phyloP scores from a whole-genome alignment of 2,888 invertebrate genomes.

The Koerneria pararmatus region DNA sequence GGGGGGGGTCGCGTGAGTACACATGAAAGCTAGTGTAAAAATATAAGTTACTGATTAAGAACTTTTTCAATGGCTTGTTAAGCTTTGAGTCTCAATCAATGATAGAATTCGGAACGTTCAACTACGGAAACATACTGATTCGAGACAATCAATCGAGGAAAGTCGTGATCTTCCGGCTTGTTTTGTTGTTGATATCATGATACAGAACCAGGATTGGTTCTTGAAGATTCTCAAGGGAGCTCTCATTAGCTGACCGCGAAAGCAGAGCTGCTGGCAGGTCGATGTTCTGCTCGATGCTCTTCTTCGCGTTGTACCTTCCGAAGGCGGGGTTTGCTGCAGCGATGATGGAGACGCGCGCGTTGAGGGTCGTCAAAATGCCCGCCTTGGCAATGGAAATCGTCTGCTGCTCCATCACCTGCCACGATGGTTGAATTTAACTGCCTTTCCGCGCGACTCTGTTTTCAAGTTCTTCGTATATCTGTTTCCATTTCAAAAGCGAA shows the following conservation, averaged over 20 bases:
- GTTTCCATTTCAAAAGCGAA: too few species aligned
- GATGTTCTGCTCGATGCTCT: conserved; percentile 91
- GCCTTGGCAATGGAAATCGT: conserved; percentile 99
- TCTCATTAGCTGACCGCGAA: conserved; percentile 75
- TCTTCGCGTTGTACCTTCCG: conserved; percentile 86
- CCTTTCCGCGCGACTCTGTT: too few species aligned
- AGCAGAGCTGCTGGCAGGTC: conserved; percentile 93
- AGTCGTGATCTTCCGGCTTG: too few species aligned
- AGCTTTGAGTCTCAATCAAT: neutral
- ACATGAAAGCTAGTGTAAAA: too few species aligned
- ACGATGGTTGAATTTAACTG: too few species aligned
- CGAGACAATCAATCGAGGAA: too few species aligned
- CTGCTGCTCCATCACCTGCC: conserved; percentile 76
- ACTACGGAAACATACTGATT: neutral
- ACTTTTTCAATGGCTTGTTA: too few species aligned
- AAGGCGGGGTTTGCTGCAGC: conserved; percentile 99
- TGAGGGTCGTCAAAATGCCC: conserved; percentile 94
- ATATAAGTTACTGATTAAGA: too few species aligned
- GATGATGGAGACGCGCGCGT: conserved; percentile 92
- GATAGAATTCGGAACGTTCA: neutral
- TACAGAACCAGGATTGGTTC: too few species aligned
- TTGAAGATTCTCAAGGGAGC: neutral
- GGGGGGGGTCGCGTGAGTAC: too few species aligned
- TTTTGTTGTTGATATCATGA: too few species aligned
- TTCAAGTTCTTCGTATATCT: too few species aligned